Base-by-base conservation (phyloP, 2,797 vertebrate species). In the Diglossa cyanea region DNA sequence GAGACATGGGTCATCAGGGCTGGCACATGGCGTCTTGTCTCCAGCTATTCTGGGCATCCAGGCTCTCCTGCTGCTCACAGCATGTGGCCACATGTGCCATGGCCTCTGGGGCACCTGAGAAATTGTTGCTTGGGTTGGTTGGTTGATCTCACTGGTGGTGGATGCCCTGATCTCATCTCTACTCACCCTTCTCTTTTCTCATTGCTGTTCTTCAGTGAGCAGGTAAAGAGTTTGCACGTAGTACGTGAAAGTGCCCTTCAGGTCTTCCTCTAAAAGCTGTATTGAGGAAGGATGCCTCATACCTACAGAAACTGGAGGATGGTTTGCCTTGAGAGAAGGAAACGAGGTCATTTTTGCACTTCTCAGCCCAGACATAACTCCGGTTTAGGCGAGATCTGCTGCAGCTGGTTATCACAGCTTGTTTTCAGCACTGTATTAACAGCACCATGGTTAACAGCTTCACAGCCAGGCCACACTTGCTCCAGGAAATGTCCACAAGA, bases 401-500 rank as follows among this genome's bases (percentile, higher is more conserved):
- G 68, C 58, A 45, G 37, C 3, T 45, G 0, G 3, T 35, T 48
- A 9, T 21, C 30, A 16, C 6, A 42, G 33, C n/a, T 35, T 14
- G 33, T 17, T 86, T 55, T 44, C 73, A 72, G 47, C 13, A 1
- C 51, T 39, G n/a, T 83, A 14, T 45, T n/a, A 11, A 26, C 54
- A 92, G 11, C 28, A 10, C 33, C 1, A 2, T 14, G 21, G 24
- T 21, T 20, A 67, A 72, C n/a, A 84, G 50, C 45, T 77, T 47
- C 45, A 7, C 54, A 77, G 54, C 23, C 58, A 72, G 51, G 24
- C 18, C n/a, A 15, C 6, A 2, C 11, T 54, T 3, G 0, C 66
- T 76, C 63, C 45, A 53, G 67, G 35, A 94, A 86, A 72, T 6
- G 50, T 45, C 94, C 94, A 95, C 91, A 54, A 92, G 93, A 71